These are phyloP conservation scores for Cacajao melanocephalus DNA, from an alignment of 2,797 vertebrate species.

Conservation along the genomic window DNA sequence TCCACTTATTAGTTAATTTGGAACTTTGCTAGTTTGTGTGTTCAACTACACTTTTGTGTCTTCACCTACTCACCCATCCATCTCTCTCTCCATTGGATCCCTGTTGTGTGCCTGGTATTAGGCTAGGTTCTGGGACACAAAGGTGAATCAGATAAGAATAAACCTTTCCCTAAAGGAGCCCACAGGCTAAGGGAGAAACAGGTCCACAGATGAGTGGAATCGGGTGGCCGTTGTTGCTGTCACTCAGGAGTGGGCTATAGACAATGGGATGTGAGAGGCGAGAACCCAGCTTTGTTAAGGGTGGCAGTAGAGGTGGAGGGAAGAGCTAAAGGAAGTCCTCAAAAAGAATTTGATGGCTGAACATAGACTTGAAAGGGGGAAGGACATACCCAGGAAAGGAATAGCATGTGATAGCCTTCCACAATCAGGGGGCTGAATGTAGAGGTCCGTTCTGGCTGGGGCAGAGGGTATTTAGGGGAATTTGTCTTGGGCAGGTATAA, in stretches of 20 bases:
- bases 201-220: background rate
- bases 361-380: background rate
- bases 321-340: background rate
- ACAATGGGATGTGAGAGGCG: background rate
- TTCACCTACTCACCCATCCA: background rate
- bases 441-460: background rate
- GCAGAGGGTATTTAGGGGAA: background rate
- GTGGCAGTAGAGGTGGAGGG: background rate
- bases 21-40: background rate
- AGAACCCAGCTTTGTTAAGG: background rate
- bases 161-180: background rate
- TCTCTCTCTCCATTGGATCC: background rate
- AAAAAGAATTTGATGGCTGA: background rate
- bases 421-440: background rate
- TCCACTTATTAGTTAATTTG: background rate
- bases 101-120: background rate
- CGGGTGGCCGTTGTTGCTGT: fast-evolving
- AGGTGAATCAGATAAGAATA: background rate
- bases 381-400: background rate
- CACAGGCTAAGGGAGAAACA: background rate
- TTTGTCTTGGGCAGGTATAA: background rate
- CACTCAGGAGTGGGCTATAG: background rate
- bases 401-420: background rate
- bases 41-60: background rate
- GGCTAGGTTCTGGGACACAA: background rate